Evolutionary conservation across 2,113 vertebrate species (phyloP).

Genomic region (Cyrtonyx montezumae): DNA sequence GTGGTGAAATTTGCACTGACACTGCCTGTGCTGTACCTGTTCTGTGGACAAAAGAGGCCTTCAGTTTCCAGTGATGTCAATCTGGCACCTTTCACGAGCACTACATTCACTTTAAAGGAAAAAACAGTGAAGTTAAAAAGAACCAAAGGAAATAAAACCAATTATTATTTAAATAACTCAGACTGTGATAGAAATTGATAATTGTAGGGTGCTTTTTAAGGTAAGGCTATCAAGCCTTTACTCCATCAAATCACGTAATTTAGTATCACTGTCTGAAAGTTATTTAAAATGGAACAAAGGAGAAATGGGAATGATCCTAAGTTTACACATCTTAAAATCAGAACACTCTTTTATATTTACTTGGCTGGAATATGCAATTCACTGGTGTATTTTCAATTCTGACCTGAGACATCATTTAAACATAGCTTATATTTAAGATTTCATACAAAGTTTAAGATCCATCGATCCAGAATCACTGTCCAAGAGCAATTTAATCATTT

Average conservation of each 20-base stretch:
- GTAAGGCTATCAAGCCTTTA: neutral
- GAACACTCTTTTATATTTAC: neutral
- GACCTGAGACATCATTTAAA: neutral
- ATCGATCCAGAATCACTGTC: neutral
- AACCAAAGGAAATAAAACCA: conserved; percentile 70
- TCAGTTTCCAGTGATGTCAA: conserved; percentile 73
- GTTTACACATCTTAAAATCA: neutral
- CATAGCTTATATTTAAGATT: neutral
- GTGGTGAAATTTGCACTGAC: conserved; percentile 34
- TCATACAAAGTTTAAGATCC: neutral
- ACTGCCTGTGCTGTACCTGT: conserved; percentile 60
- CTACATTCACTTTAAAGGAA: conserved; percentile 71
- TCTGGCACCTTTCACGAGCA: conserved; percentile 63
- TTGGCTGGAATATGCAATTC: neutral
- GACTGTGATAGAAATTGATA: conserved; percentile 40
- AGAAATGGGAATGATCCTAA: neutral
- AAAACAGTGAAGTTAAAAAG: conserved; percentile 78
- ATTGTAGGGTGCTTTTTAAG: neutral
- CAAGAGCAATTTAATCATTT: neutral
- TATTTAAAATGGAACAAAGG: conserved; percentile 41
- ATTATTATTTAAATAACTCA: conserved; percentile 72
- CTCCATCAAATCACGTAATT: neutral
- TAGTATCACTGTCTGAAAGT: conserved; percentile 39
- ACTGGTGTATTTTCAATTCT: neutral
- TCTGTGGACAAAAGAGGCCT: conserved; percentile 62